Base-by-base conservation (phyloP, 64 coral and sea anemone species). In the Montipora efflorescens region DNA sequence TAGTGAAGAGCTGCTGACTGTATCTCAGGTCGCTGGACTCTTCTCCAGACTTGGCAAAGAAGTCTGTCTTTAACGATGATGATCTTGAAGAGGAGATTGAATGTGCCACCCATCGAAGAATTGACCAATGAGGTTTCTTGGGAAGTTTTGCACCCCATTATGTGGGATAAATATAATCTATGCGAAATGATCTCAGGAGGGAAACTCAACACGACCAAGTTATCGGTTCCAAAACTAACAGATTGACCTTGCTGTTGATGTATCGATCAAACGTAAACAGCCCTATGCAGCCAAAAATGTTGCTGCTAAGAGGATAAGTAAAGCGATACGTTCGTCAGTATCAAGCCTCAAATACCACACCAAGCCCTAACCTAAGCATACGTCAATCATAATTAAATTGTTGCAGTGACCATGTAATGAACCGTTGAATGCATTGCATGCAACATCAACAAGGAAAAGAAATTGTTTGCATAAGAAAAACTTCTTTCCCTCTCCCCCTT, bases 21-120 rank as follows among this genome's bases (percentile, higher is more conserved):
- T 80, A 75, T 78, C 61, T 74, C 95, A 96, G 53, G 75, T 96
- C 47, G 76, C 90, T 89, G 87, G 90, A 68, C 84, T 83, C 47
- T 92, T 96, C 78, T 90, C 95, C 68, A 89, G 91, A 89, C 87
- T 83, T 82, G 11, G 75, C 91, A 75, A 93, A 93, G 68, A 90
- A 87, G 72, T 90, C 80, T 66, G 61, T 94, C 16, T 80, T 77
- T 73, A 82, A 48, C 11, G 81, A 87, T 79, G 87, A 90, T 77
- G 79, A 90, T 95, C 79, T 84, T 8, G 59, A 80, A 61, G 71
- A 85, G 69, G 81, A 70, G 88, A 75, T 96, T 14, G 57, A 79
- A 44, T 58, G 51, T 77, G 95, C 90, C 50, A 48, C 68, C 69
- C 86, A 90, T 10, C 6, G 11, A 57, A 57, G 53, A 57, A 57